phyloP scores from a whole-genome alignment of 30 jellyfish, hydroid and myxozoan species.

The Catostylus mosaicus region DNA sequence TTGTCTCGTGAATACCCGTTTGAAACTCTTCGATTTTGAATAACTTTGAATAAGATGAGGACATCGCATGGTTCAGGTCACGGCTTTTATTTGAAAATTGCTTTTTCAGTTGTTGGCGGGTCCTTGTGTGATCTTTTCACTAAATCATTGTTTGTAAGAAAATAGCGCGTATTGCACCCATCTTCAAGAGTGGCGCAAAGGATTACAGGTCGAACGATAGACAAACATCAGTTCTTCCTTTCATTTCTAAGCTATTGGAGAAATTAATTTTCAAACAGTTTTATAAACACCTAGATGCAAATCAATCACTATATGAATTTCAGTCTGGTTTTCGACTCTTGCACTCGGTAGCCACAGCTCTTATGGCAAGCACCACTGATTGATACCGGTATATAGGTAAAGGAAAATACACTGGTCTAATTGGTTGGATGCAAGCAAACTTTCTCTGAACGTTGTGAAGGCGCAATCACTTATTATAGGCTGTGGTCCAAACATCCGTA shows the following conservation, averaged over 20 bases:
- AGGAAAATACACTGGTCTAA: constrained; percentile 20
- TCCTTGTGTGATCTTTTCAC: constrained; percentile 20
- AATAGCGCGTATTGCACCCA: constrained; percentile 30
- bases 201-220: constrained; percentile 54
- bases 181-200: constrained; percentile 12
- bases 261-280: background rate
- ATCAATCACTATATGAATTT: too few relatives aligned
- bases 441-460: constrained; percentile 33
- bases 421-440: constrained; percentile 21
- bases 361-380: background rate
- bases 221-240: constrained; percentile 23
- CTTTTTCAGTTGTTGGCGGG: constrained; percentile 11
- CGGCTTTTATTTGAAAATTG: constrained; percentile 2
- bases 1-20: background rate
- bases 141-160: constrained; percentile 5
- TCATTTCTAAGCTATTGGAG: constrained; percentile 26
- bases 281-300: background rate
- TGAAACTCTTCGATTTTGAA: background rate
- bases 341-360: constrained; percentile 5
- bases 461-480: constrained; percentile 21
- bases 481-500: constrained; percentile 51
- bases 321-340: constrained; percentile 5
- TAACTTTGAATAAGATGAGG: background rate
- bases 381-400: constrained; percentile 7
- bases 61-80: background rate